A percentile compares a stretch with the other conserved stretches of the same genome.
These are phyloP conservation scores for Charadrius vociferus DNA, from an alignment of 2,113 vertebrate genomes.

Conservation along the genomic window DNA sequence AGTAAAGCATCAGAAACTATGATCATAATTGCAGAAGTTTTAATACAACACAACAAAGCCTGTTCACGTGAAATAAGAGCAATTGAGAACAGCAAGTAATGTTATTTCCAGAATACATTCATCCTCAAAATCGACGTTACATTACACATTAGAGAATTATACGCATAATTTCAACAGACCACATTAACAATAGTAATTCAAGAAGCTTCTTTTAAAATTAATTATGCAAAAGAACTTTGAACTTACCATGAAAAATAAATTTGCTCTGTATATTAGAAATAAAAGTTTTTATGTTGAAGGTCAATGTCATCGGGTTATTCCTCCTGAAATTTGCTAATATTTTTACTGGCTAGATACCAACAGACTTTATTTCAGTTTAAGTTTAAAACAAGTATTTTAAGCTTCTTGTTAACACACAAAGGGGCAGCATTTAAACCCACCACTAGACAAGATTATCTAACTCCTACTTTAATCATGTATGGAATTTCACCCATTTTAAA, in stretches of 20 bases:
- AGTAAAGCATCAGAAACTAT: neutral
- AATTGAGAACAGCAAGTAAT: neutral
- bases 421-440: neutral
- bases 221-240: neutral
- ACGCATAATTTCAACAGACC: neutral
- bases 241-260: neutral
- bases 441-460: neutral
- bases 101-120: neutral
- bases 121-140: neutral
- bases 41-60: neutral
- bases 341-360: neutral
- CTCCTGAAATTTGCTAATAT: neutral
- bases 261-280: neutral
- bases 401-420: neutral
- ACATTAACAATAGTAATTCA: neutral
- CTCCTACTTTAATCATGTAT: neutral
- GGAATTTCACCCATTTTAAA: neutral
- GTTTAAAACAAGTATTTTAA: neutral
- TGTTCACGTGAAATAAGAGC: neutral
- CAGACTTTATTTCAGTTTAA: neutral
- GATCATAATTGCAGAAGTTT: neutral
- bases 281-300: neutral
- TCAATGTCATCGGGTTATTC: neutral
- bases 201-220: neutral
- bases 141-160: neutral